Evolutionary conservation across 2,797 vertebrate genomes (phyloP), one percentile per base, ranked within the genome.

Genomic region (Austrolebias charrua): DNA sequence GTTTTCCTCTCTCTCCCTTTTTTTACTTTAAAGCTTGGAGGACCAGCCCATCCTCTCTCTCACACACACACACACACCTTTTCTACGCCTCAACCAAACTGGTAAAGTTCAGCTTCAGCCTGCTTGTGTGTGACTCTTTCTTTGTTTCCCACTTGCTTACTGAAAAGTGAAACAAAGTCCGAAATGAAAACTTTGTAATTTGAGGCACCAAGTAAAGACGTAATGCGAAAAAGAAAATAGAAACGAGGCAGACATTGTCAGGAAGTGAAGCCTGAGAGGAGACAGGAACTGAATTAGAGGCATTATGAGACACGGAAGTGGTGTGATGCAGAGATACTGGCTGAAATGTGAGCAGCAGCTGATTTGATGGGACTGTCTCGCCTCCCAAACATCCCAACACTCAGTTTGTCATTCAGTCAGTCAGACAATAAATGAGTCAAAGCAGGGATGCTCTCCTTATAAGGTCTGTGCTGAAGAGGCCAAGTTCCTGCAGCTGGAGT

Each of bases 1-100:
- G 81, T 63, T 82, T 88, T 88, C 73, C 80, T 83, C 67, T 67
- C 35, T 38, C 35, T 38, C 35, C 10, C 35, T 38, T 72, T 72
- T 76, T 76, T 47, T 78, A 75, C 79, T 84, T 66, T 83, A 81
- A 66, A 78, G 78, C 72, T n/a, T 77, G 76, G 75, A 84, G 82
- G 78, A 77, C 33, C 28, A 79, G 74, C 88, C 82, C 74, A 71
- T 82, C 83, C 82, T 84, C 80, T 81, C 79, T 75, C 83, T 85
- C 79, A 67, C 79, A 68, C 67, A 31, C 79, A 66, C 51, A 51
- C 40, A 49, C 62, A 66, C 64, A 44, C 7, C 57, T 63, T 24
- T 62, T 66, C 44, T 65, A 57, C 63, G 57, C 69, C 80, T 73
- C 58, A 57, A 69, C 43, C 52, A 43, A 79, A 78, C 75, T 82